Evolutionary conservation across 1,140 invertebrate genomes (phyloP).

Genomic region (Phymorhynchus buccinoides): DNA sequence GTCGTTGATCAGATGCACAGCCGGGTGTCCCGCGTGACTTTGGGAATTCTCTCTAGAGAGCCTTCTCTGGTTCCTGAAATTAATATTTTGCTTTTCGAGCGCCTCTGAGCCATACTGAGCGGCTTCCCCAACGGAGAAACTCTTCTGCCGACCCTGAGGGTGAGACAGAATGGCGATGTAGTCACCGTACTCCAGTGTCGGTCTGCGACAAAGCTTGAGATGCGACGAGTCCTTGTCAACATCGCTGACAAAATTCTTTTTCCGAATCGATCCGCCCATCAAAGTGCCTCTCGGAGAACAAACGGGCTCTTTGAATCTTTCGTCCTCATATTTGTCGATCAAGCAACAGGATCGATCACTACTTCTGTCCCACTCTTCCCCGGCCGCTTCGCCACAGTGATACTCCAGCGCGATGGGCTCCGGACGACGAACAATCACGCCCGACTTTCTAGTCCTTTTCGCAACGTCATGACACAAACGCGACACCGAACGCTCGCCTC

Average conservation of each 20-base stretch:
- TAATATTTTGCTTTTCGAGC: neutral
- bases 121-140: constrained; percentile 26
- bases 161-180: constrained; percentile 24
- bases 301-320: neutral
- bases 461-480: too few relatives aligned
- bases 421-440: neutral
- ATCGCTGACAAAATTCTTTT: neutral
- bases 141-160: constrained; percentile 23
- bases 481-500: too few relatives aligned
- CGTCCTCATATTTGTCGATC: neutral
- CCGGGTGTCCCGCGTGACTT: neutral
- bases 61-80: neutral
- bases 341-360: too few relatives aligned
- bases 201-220: neutral
- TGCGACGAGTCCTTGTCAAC: neutral
- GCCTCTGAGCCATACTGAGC: neutral
- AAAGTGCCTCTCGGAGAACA: too few relatives aligned
- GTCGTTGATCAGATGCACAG: neutral
- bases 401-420: too few relatives aligned
- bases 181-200: constrained; percentile 2
- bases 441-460: too few relatives aligned
- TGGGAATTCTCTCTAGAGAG: neutral
- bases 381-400: too few relatives aligned
- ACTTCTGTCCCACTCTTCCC: too few relatives aligned
- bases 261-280: neutral